Conservation (phyloP, 2,888 invertebrate species). For the Cremastobaeus sp. region DNA sequence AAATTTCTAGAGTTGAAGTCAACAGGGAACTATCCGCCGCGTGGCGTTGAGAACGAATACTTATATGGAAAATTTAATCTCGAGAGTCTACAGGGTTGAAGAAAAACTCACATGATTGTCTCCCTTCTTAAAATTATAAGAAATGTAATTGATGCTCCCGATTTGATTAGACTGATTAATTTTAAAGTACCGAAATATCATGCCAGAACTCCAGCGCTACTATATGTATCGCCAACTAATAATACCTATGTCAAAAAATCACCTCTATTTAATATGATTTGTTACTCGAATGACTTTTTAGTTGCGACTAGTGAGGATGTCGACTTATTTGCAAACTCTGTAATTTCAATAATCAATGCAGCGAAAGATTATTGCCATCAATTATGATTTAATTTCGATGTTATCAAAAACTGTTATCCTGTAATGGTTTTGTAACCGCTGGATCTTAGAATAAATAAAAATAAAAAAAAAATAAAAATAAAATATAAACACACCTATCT, state of each 20-base stretch:
- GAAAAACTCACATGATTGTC: neutral
- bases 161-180: neutral
- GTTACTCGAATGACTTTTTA: neutral
- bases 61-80: constrained; percentile 2
- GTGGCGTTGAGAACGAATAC: constrained; percentile 4
- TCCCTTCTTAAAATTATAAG: constrained; percentile 5
- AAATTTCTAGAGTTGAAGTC: neutral
- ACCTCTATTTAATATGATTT: neutral
- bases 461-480: no score
- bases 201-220: neutral
- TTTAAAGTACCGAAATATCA: neutral
- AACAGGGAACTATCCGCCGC: neutral
- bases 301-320: no score
- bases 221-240: neutral
- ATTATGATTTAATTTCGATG: no score
- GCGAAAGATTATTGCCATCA: no score
- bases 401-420: no score
- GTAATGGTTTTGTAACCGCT: no score
- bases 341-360: no score
- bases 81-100: neutral
- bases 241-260: neutral
- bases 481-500: no score
- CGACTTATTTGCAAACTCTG: no score
- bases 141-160: constrained; percentile 7
- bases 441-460: no score